A percentile compares a stretch with the other conserved stretches of the same genome.
Conservation (phyloP, 2,113 vertebrate genomes). For the Hemiprocne comata region DNA sequence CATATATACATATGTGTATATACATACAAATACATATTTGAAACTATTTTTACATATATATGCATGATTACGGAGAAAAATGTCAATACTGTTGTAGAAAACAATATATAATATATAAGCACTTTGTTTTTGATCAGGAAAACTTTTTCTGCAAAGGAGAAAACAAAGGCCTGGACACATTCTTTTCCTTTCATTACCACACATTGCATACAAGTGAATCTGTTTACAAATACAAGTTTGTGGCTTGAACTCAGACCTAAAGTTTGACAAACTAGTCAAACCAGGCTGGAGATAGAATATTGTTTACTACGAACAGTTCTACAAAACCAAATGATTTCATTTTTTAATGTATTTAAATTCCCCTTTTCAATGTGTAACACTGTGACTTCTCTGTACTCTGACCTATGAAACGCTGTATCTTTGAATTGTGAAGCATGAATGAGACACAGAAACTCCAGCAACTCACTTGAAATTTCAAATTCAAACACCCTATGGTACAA, state of each 20-base stretch:
- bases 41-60: neutral
- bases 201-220: neutral
- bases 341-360: neutral
- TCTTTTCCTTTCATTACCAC: neutral
- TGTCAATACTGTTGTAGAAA: neutral
- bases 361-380: neutral
- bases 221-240: neutral
- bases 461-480: neutral
- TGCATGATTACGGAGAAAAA: neutral
- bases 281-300: neutral
- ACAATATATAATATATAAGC: neutral
- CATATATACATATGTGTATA: neutral
- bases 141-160: neutral
- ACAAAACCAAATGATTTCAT: neutral
- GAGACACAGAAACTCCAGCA: neutral
- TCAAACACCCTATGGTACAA: fast-evolving
- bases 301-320: neutral
- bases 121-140: neutral
- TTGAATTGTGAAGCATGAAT: neutral
- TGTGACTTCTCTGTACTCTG: neutral
- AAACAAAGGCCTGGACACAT: neutral
- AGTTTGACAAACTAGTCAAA: neutral
- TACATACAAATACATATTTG: neutral
- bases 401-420: neutral
- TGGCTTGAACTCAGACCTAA: neutral